Conservation (phyloP, 1,140 invertebrate species). For the Caenorhabditis brenneri region DNA sequence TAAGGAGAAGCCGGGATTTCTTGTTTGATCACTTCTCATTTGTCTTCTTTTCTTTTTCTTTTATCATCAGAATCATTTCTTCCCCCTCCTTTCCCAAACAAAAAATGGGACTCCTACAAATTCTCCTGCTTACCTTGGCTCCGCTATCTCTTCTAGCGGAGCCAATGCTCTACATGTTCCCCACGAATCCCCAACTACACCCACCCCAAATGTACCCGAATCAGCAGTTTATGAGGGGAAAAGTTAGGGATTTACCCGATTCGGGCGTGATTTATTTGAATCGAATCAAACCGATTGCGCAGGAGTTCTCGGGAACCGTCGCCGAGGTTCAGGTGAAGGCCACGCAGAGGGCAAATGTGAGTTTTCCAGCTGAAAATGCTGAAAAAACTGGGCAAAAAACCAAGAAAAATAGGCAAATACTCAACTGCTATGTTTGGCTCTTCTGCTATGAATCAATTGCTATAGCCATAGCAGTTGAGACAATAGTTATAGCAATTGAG, state of each 20-base stretch:
- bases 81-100: too few relatives aligned
- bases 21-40: too few relatives aligned
- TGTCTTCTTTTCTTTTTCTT: neutral
- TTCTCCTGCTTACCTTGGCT: neutral
- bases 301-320: neutral
- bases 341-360: too few relatives aligned
- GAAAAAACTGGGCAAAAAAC: too few relatives aligned
- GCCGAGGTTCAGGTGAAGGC: neutral
- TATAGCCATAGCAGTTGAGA: too few relatives aligned
- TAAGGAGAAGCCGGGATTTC: too few relatives aligned
- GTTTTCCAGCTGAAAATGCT: too few relatives aligned
- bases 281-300: conserved; percentile 1
- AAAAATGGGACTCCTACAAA: too few relatives aligned
- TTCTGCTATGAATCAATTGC: too few relatives aligned
- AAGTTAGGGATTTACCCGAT: conserved; percentile 13
- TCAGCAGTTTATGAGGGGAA: conserved; percentile 23
- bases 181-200: conserved; percentile 12
- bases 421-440: too few relatives aligned
- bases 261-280: conserved; percentile 5
- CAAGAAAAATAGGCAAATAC: too few relatives aligned
- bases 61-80: neutral
- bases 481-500: too few relatives aligned
- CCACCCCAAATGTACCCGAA: neutral
- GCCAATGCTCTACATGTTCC: conserved; percentile 29
- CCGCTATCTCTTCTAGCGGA: neutral